phyloP scores from a whole-genome alignment of 2,113 vertebrate species.

The Orthonyx spaldingii region DNA sequence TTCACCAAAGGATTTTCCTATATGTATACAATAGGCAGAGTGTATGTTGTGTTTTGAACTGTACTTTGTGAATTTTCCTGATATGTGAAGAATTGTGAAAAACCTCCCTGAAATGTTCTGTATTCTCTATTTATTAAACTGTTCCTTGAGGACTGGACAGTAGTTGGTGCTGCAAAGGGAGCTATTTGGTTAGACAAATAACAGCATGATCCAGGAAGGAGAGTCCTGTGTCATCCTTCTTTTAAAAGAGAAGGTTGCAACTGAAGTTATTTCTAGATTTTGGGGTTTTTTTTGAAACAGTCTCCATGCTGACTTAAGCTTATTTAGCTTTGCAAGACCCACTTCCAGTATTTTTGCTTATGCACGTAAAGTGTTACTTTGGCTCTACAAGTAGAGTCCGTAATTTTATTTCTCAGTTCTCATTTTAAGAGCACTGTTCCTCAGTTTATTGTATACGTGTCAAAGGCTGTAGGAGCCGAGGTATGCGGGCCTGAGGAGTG shows the following conservation, averaged over 20 bases:
- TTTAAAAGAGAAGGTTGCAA: not conserved
- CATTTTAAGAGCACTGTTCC: not conserved
- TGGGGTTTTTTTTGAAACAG: not conserved
- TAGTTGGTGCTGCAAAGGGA: not conserved
- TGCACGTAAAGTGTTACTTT: not conserved
- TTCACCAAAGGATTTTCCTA: not conserved
- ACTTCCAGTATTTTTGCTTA: not conserved
- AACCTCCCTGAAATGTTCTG: not conserved
- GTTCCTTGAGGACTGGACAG: not conserved
- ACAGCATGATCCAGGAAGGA: not conserved
- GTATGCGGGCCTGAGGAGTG: not conserved
- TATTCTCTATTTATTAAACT: not conserved
- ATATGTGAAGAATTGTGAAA: not conserved
- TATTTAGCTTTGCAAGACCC: not conserved
- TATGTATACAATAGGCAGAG: not conserved
- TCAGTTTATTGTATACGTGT: not conserved
- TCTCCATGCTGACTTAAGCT: not conserved
- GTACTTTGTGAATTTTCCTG: not conserved
- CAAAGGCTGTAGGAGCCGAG: not conserved
- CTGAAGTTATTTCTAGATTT: not conserved
- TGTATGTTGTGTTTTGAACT: not conserved
- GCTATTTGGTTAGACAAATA: not conserved
- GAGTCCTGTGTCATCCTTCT: not conserved
- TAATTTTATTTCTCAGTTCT: constrained; percentile 21
- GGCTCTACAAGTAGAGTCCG: not conserved